Evolutionary conservation across 2,113 vertebrate genomes (phyloP).

Genomic region (Perca flavescens): DNA sequence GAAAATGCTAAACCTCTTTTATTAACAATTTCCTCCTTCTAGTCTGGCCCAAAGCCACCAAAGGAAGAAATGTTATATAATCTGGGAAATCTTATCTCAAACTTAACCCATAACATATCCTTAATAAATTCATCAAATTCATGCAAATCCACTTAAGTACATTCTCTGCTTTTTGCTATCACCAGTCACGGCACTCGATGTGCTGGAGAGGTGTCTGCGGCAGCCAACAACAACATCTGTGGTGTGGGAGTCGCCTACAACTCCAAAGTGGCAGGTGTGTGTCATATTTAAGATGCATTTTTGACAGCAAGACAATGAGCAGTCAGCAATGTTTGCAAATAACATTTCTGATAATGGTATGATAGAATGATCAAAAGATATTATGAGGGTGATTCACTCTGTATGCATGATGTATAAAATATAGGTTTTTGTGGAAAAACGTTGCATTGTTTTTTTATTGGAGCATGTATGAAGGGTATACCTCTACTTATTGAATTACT

Average conservation of each 20-base stretch:
- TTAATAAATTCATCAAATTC: constrained; percentile 56
- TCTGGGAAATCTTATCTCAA: constrained; percentile 25
- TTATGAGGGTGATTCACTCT: constrained; percentile 23
- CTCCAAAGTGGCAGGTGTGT: constrained; percentile 96
- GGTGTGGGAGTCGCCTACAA: constrained; percentile 97
- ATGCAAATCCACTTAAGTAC: constrained; percentile 44
- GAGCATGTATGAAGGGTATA: neutral
- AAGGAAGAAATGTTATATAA: constrained; percentile 3
- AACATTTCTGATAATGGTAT: constrained; percentile 37
- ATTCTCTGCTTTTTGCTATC: constrained; percentile 37
- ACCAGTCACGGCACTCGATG: constrained; percentile 96
- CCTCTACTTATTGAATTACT: constrained; percentile 10
- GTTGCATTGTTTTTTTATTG: neutral
- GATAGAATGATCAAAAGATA: constrained; percentile 33
- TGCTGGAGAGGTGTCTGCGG: constrained; percentile 97
- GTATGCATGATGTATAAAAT: neutral
- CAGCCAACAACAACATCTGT: constrained; percentile 98
- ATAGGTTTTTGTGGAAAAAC: constrained; percentile 6
- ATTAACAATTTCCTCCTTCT: constrained; percentile 7
- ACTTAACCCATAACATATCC: constrained; percentile 8
- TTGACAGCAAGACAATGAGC: constrained; percentile 40
- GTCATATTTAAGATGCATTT: constrained; percentile 39
- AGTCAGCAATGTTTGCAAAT: constrained; percentile 18
- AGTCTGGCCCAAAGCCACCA: constrained; percentile 26
- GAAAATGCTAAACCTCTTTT: constrained; percentile 15